Base-by-base conservation (phyloP, 2,113 vertebrate species). In the Neodontobutis hainanensis region DNA sequence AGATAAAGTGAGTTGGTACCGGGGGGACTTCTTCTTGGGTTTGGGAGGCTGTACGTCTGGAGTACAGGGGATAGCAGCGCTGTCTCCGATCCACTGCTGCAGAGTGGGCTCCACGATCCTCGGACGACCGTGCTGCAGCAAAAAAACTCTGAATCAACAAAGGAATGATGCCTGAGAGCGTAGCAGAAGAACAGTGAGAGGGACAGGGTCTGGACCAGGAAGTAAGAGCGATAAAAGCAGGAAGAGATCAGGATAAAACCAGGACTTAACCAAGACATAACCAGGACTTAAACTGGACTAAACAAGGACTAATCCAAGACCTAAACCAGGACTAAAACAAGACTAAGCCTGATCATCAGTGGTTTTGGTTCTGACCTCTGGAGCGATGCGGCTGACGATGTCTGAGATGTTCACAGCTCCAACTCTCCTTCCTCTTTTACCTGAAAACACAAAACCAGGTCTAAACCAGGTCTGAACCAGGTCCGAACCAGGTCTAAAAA, bases 381-480 rank as follows among this genome's bases (percentile, higher is more conserved):
- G 97, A 80, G 96, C 96, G 60, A 99, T 99, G 34, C 96, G 92
- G 86, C 90, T 96, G 62, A 97, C 97, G 50, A 98, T 95, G 69
- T 97, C 95, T 0, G 96, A 94, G 84, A 99, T 97, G 77, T 95
- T 91, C 73, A 95, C 94, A 0, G 49, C 46, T 0, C 84, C 82
- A 19, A 56, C 69, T 19, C 88, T 93, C 77, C 49, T 90, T 14
- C 86, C 92, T 81, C 86, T 84, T 89, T 65, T 93, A 62, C 90
- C 96, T 97, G 73, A 6, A 65, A 46, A 74, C 3, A 3, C 15
- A 68, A 32, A 32, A 40, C 38, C 38, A 40, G 38, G 38, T 1
- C 12, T 5, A 11, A 46, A 46, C 9, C 44, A 5, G 44, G 38
- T 3, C 38, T 40, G 4, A 40, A 40, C 38, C 9, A 46, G 9